Percentiles rank a stretch among this genome's conserved stretches.
These are phyloP conservation scores for Luperina nickerlii DNA, from an alignment of 2,888 invertebrate species.

Conservation along the genomic window DNA sequence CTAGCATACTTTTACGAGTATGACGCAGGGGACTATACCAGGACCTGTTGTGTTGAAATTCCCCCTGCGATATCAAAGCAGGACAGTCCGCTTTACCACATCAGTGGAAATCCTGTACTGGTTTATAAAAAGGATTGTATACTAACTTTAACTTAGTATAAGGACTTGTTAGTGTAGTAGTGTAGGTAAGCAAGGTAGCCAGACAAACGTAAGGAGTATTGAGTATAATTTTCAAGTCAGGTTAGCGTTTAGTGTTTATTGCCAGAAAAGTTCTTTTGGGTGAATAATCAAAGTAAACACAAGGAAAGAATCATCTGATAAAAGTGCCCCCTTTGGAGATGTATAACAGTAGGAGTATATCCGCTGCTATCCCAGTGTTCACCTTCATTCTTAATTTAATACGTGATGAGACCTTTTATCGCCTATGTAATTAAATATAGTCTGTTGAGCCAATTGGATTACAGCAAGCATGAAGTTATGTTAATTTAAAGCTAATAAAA, in stretches of 20 bases:
- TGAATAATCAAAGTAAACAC: background rate
- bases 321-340: background rate
- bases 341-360: background rate
- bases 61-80: background rate
- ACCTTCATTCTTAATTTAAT: background rate
- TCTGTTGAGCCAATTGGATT: background rate
- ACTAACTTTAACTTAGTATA: background rate
- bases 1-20: background rate
- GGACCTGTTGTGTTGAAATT: slow-evolving; percentile 12
- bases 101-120: background rate
- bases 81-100: background rate
- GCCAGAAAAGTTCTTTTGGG: background rate
- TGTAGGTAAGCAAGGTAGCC: background rate
- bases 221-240: background rate
- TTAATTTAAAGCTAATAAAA: slow-evolving; percentile 42
- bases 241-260: background rate
- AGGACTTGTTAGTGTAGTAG: background rate
- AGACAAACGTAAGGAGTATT: background rate
- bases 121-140: slow-evolving; percentile 8
- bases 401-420: background rate
- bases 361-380: too few species aligned
- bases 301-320: background rate
- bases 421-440: background rate
- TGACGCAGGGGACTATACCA: slow-evolving; percentile 18
- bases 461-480: slow-evolving; percentile 9